Evolutionary conservation across 2,113 vertebrate genomes (phyloP).

Genomic region (Nibea albiflora): DNA sequence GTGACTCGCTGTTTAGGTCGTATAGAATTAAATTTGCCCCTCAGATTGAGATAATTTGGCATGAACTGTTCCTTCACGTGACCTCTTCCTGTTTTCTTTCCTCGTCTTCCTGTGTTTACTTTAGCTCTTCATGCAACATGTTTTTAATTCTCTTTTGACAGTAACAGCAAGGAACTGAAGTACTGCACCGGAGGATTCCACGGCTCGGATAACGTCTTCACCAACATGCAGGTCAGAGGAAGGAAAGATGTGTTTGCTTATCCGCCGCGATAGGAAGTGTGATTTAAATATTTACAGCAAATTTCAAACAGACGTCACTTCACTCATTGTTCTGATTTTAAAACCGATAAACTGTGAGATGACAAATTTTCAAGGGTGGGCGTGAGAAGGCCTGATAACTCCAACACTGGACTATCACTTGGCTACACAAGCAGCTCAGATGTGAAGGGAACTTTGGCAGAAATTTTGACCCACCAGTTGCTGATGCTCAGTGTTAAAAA

Average conservation of each 20-base stretch:
- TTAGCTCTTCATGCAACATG: background rate
- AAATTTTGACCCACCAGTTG: background rate
- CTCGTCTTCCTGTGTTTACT: background rate
- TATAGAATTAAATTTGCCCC: background rate
- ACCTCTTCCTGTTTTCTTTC: background rate
- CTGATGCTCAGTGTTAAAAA: background rate
- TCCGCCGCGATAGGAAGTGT: too few species aligned
- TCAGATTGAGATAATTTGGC: background rate
- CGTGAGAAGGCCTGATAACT: background rate
- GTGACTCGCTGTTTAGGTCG: background rate
- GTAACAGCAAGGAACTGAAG: slow-evolving; percentile 70
- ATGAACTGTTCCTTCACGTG: background rate
- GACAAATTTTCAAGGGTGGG: too few species aligned
- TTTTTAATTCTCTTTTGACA: slow-evolving; percentile 47
- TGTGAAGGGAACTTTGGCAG: background rate
- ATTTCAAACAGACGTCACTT: too few species aligned
- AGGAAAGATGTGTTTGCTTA: background rate
- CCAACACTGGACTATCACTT: background rate
- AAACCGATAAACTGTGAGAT: background rate
- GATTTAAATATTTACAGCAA: background rate
- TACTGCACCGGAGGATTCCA: slow-evolving; percentile 90
- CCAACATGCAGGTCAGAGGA: slow-evolving; percentile 93
- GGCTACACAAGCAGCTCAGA: background rate
- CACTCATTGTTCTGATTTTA: too few species aligned
- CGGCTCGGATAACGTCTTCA: slow-evolving; percentile 93